These are phyloP conservation scores for Zeuzera pyrina DNA, from an alignment of 2,888 invertebrate genomes.

Conservation along the genomic window DNA sequence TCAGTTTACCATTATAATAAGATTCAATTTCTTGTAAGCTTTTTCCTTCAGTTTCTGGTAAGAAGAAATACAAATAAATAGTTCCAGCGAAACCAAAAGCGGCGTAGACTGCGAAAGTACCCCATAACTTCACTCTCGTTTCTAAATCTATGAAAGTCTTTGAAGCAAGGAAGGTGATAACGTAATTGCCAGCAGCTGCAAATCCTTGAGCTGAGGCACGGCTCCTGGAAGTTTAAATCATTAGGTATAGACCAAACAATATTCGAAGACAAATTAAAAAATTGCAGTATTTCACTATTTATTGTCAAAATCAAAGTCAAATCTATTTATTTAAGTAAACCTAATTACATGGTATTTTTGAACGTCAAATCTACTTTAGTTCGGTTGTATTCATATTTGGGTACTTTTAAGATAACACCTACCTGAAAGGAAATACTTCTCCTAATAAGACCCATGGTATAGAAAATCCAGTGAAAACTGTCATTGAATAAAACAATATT, in stretches of 20 bases:
- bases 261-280: no score
- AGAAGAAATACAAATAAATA: slow-evolving; percentile 60
- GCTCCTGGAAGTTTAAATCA: slow-evolving; percentile 59
- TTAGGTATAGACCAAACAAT: no score
- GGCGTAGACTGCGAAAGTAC: slow-evolving; percentile 65
- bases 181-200: slow-evolving; percentile 67
- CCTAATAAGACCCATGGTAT: slow-evolving; percentile 72
- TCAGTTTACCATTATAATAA: slow-evolving; percentile 45
- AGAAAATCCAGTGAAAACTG: slow-evolving; percentile 48
- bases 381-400: no score
- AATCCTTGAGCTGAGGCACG: slow-evolving; percentile 67
- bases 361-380: no score
- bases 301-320: no score
- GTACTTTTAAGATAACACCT: slow-evolving; percentile 14
- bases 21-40: slow-evolving; percentile 65
- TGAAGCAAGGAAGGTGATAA: slow-evolving; percentile 63
- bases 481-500: slow-evolving; percentile 46
- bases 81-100: slow-evolving; percentile 55
- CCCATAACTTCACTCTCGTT: slow-evolving; percentile 48
- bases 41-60: slow-evolving; percentile 73
- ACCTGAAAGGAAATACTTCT: slow-evolving; percentile 74
- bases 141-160: slow-evolving; percentile 70
- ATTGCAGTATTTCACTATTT: no score
- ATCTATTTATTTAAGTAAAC: no score
- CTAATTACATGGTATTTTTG: no score